These are phyloP conservation scores for Listronotus oregonensis DNA, from an alignment of 1,140 invertebrate species.

Conservation along the genomic window DNA sequence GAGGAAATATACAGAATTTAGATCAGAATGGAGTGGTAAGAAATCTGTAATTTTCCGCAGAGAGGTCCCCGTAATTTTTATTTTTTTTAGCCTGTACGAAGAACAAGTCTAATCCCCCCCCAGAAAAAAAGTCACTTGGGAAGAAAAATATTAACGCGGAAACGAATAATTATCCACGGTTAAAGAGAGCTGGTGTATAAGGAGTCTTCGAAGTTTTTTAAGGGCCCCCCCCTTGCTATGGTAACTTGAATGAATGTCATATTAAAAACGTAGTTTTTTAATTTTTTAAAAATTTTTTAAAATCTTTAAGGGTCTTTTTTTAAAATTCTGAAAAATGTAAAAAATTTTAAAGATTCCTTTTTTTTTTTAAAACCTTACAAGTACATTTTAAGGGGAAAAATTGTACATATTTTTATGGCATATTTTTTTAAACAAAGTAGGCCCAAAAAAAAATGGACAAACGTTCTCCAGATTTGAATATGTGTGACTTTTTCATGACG, in stretches of 20 bases:
- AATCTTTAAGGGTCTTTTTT: too few species aligned
- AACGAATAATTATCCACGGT: slow-evolving; percentile 73
- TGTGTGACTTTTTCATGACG: too few species aligned
- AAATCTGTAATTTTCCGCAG: slow-evolving; percentile 18
- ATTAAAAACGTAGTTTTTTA: too few species aligned
- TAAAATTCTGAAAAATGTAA: too few species aligned
- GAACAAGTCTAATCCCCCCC: slow-evolving; percentile 86
- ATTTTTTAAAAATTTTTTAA: too few species aligned
- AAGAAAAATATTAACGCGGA: slow-evolving; percentile 80
- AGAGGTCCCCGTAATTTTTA: slow-evolving; percentile 19
- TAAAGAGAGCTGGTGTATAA: slow-evolving; percentile 85
- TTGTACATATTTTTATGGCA: too few species aligned
- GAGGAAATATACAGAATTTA: slow-evolving; percentile 72
- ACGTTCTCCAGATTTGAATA: too few species aligned
- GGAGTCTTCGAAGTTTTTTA: slow-evolving; percentile 88
- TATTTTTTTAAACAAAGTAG: too few species aligned
- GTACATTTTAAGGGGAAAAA: too few species aligned
- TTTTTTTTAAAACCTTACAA: too few species aligned
- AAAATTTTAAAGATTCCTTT: too few species aligned
- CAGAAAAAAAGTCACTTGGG: slow-evolving; percentile 80
- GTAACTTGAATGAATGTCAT: slow-evolving; percentile 54
- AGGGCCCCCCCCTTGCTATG: slow-evolving; percentile 98
- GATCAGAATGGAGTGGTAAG: slow-evolving; percentile 66
- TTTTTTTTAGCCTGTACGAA: slow-evolving; percentile 63
- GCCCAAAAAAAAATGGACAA: too few species aligned